phyloP scores from a whole-genome alignment of 2,888 invertebrate species.

The Physocephala rufipes region DNA sequence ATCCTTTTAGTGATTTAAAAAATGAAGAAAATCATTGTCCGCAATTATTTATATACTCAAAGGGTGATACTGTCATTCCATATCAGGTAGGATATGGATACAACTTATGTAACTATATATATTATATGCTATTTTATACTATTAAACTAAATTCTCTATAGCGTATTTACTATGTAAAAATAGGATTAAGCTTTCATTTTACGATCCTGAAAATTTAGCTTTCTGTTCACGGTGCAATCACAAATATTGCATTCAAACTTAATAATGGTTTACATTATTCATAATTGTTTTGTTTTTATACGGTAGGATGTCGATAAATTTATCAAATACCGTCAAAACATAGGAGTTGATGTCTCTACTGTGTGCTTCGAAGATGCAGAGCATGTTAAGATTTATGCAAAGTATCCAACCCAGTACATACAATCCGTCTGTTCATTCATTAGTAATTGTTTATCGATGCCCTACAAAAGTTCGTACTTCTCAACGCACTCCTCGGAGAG shows the following conservation, averaged over 20 bases:
- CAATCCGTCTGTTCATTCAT: conserved; percentile 71
- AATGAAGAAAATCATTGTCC: conserved; percentile 72
- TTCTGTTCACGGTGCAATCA: background rate
- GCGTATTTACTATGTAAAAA: too few relatives aligned
- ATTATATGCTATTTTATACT: background rate
- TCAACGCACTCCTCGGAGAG: conserved; percentile 38
- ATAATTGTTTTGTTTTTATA: too few relatives aligned
- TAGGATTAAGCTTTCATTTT: background rate
- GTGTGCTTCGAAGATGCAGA: conserved; percentile 76
- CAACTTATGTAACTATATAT: background rate
- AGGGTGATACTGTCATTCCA: conserved; percentile 74
- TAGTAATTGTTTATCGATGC: conserved; percentile 68
- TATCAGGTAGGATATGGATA: conserved; percentile 65
- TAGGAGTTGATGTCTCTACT: conserved; percentile 71
- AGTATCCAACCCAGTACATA: conserved; percentile 72
- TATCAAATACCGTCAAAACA: conserved; percentile 69
- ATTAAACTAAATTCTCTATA: background rate
- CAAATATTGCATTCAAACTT: too few relatives aligned
- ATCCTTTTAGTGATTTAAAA: conserved; percentile 70
- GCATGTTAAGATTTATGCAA: conserved; percentile 78
- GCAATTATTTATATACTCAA: conserved; percentile 79
- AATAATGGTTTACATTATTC: too few relatives aligned
- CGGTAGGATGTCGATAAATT: conserved; percentile 74
- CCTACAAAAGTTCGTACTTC: conserved; percentile 44
- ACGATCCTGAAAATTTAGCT: too few relatives aligned